Percentiles rank a stretch among this genome's conserved stretches.
Evolutionary conservation across 2,113 vertebrate species (phyloP).

Genomic region (Pelobates fuscus): DNA sequence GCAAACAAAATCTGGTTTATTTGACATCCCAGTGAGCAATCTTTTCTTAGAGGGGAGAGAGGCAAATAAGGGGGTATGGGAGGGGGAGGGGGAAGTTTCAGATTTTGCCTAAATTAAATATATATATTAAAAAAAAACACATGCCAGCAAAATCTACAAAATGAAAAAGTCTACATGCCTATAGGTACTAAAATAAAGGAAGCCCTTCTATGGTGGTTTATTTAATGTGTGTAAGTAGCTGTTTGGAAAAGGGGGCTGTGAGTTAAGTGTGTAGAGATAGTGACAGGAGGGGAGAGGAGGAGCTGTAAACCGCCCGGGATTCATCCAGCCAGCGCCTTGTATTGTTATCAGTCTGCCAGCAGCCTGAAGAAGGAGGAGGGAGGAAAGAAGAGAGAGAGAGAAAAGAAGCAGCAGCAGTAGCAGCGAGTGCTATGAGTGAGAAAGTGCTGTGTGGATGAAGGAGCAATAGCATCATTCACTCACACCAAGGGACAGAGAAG

Average conservation of each 20-base stretch:
- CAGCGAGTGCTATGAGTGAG: conserved; percentile 15
- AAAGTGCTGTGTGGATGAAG: background rate
- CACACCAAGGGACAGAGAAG: background rate
- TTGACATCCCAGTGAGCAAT: background rate
- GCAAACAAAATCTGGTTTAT: background rate
- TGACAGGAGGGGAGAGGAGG: conserved; percentile 39
- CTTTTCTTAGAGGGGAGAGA: too few relatives aligned
- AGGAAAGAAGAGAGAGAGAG: background rate
- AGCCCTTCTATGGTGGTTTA: too few relatives aligned
- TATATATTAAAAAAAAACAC: too few relatives aligned
- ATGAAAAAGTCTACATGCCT: too few relatives aligned
- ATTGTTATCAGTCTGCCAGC: conserved; percentile 46
- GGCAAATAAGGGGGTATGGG: too few relatives aligned
- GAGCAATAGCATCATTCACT: background rate
- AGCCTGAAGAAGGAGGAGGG: conserved; percentile 14
- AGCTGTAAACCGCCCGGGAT: conserved; percentile 39
- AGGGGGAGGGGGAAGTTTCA: too few relatives aligned
- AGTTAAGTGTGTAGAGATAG: conserved; percentile 16
- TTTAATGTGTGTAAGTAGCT: background rate
- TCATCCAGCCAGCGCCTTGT: conserved; percentile 45
- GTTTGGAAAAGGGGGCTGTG: background rate
- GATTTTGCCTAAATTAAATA: too few relatives aligned
- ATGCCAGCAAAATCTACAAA: too few relatives aligned
- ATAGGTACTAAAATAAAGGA: too few relatives aligned
- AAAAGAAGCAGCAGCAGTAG: background rate